Percentiles rank a stretch among this genome's conserved stretches.
Evolutionary conservation across 1,140 invertebrate genomes (phyloP).

Genomic region (Pachyrhynchus sulphureomaculatus): DNA sequence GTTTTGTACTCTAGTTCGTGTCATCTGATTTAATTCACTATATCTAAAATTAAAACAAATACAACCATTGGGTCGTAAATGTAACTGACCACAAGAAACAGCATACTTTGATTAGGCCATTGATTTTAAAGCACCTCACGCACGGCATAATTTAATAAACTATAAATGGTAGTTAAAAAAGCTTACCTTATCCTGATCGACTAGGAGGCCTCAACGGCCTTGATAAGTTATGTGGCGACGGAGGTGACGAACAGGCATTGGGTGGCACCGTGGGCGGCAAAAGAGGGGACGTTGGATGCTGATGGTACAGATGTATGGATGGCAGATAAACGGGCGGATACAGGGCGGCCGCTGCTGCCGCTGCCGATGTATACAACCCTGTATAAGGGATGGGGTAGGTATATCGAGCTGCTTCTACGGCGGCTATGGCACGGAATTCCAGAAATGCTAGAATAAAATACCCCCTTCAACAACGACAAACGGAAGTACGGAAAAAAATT

Average conservation of each 20-base stretch:
- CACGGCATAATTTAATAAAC: too few relatives aligned
- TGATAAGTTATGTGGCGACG: conserved; percentile 30
- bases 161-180: too few relatives aligned
- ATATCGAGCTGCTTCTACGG: conserved; percentile 36
- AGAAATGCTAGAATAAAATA: conserved; percentile 35
- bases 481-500: too few relatives aligned
- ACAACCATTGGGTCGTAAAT: too few relatives aligned
- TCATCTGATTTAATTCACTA: too few relatives aligned
- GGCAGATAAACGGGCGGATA: conserved; percentile 38
- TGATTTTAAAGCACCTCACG: too few relatives aligned
- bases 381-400: conserved; percentile 38
- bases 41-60: too few relatives aligned
- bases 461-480: too few relatives aligned
- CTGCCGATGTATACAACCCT: conserved; percentile 33
- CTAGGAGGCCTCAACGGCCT: conserved; percentile 32
- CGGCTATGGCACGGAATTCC: conserved; percentile 38
- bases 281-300: conserved; percentile 14
- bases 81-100: too few relatives aligned
- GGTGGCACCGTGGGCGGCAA: conserved; percentile 28
- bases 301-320: conserved; percentile 35
- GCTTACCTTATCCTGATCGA: conserved; percentile 41
- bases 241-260: conserved; percentile 17
- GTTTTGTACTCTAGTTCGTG: too few relatives aligned
- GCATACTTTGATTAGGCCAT: too few relatives aligned
- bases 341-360: conserved; percentile 33